Percentiles rank a stretch among this genome's conserved stretches.
phyloP scores from a whole-genome alignment of 1,140 invertebrate species.

The Macrosteles quadrilineatus region DNA sequence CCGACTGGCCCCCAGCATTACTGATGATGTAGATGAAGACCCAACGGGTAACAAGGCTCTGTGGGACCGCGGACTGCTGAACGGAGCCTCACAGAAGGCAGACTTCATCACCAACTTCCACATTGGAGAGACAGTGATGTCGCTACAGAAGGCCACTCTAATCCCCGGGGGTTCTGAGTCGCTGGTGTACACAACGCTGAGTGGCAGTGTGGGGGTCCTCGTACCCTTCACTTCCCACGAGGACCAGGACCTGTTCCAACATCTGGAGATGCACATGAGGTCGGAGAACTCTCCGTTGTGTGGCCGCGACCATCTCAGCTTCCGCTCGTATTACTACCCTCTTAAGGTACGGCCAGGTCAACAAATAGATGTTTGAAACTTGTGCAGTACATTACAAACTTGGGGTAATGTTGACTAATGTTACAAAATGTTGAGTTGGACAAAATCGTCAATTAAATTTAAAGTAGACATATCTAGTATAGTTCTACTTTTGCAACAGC shows the following conservation, averaged over 20 bases:
- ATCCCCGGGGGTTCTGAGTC: conserved; percentile 97
- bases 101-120: conserved; percentile 92
- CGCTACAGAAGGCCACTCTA: conserved; percentile 88
- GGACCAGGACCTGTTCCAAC: conserved; percentile 99
- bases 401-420: too few species aligned
- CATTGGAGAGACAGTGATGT: conserved; percentile 92
- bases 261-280: conserved; percentile 99
- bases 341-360: conserved; percentile 81
- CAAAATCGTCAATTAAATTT: too few species aligned
- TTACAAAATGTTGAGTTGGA: too few species aligned
- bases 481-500: too few species aligned
- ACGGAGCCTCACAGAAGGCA: conserved; percentile 97
- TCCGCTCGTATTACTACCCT: conserved; percentile 96
- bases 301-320: conserved; percentile 96
- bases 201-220: conserved; percentile 93
- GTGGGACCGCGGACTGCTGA: conserved; percentile 96
- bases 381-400: too few species aligned
- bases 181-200: conserved; percentile 93
- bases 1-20: conserved; percentile 84
- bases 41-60: conserved; percentile 97
- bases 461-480: too few species aligned
- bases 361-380: too few species aligned
- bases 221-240: conserved; percentile 98
- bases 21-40: conserved; percentile 98
- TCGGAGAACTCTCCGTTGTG: conserved; percentile 95